Percentiles rank a stretch among this genome's conserved stretches.
phyloP scores from a whole-genome alignment of 2,888 invertebrate genomes.

The Tachystola acroxantha region DNA sequence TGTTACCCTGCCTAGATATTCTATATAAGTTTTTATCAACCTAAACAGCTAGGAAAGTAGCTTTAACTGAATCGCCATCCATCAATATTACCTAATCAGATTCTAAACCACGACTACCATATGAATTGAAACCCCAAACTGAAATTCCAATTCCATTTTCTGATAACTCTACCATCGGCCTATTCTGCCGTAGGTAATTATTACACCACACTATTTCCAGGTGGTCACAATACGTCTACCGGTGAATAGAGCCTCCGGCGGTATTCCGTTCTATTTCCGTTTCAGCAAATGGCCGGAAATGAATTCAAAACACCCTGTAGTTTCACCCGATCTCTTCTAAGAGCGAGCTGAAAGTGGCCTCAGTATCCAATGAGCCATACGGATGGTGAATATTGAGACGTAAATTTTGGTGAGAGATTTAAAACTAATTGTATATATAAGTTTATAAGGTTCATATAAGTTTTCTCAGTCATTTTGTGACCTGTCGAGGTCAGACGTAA shows the following conservation, averaged over 20 bases:
- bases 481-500: too few relatives aligned
- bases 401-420: constrained; percentile 1
- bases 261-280: constrained; percentile 57
- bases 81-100: too few relatives aligned
- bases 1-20: too few relatives aligned
- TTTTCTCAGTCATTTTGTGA: too few relatives aligned
- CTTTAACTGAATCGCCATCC: too few relatives aligned
- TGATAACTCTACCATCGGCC: constrained; percentile 10
- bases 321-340: constrained; percentile 47
- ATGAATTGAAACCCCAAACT: too few relatives aligned
- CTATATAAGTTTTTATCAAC: too few relatives aligned
- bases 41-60: too few relatives aligned
- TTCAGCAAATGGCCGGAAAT: constrained; percentile 62
- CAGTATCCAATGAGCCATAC: constrained; percentile 20
- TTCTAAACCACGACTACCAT: too few relatives aligned
- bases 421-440: too few relatives aligned
- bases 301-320: constrained; percentile 65
- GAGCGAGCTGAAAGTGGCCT: constrained; percentile 28
- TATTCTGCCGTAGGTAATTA: constrained; percentile 3
- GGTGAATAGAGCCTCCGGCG: constrained; percentile 48
- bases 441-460: too few relatives aligned
- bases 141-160: constrained; percentile 9
- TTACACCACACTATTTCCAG: constrained; percentile 16
- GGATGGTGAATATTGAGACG: constrained; percentile 14
- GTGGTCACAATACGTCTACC: constrained; percentile 42